Percentiles rank a stretch among this genome's conserved stretches.
Conservation (phyloP, 2,113 vertebrate species). For the Puffinus mauretanicus region DNA sequence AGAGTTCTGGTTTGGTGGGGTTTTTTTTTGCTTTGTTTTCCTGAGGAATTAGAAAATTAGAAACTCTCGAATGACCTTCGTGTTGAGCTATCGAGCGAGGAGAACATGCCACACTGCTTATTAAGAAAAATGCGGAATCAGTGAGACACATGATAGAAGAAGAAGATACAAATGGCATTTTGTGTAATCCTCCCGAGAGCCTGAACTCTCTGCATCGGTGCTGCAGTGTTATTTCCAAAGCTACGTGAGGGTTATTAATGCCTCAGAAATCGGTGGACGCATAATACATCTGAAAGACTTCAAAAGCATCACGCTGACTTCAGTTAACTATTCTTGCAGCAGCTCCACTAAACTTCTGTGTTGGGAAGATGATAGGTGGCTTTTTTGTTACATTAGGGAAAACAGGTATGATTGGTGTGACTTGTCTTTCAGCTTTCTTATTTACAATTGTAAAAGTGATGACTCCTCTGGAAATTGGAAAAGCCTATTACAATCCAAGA, state of each 20-base stretch:
- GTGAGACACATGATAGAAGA: not conserved
- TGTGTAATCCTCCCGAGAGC: not conserved
- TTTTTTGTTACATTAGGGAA: not conserved
- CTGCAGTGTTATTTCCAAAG: not conserved
- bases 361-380: not conserved
- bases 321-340: not conserved
- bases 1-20: not conserved
- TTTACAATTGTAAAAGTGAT: not conserved
- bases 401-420: not conserved
- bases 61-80: not conserved
- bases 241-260: not conserved
- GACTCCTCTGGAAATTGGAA: not conserved
- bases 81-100: not conserved
- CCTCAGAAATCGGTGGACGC: not conserved
- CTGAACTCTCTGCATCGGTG: not conserved
- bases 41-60: not conserved
- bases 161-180: not conserved
- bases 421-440: not conserved
- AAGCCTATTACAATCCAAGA: not conserved
- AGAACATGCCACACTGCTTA: not conserved
- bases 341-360: not conserved
- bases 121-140: not conserved
- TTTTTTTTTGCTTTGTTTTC: not conserved
- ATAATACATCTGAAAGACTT: not conserved
- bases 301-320: not conserved